Evolutionary conservation across 1,140 invertebrate genomes (phyloP), one percentile per base, ranked within the genome.

Genomic region (Dryas iulia): DNA sequence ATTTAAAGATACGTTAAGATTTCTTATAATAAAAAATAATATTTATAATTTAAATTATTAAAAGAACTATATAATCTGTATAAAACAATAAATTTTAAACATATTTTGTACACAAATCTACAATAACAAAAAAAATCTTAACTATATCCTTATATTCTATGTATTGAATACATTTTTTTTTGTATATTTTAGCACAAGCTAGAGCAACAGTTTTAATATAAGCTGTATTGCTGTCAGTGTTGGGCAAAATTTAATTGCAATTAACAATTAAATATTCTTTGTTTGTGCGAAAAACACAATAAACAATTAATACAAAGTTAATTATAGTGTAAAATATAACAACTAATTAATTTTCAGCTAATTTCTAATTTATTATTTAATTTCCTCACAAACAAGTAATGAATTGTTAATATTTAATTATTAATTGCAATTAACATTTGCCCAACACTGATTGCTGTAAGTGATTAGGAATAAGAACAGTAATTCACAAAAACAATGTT

Each of bases 401-500:
- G n/a, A n/a, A n/a, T n/a, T n/a, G n/a, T n/a, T n/a, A n/a, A n/a
- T n/a, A n/a, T n/a, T n/a, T n/a, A n/a, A n/a, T n/a, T n/a, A n/a
- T n/a, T n/a, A n/a, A n/a, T n/a, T n/a, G n/a, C n/a, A n/a, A n/a
- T n/a, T n/a, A n/a, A n/a, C n/a, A n/a, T n/a, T n/a, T n/a, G n/a
- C n/a, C n/a, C n/a, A n/a, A n/a, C n/a, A n/a, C n/a, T n/a, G n/a
- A n/a, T n/a, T n/a, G n/a, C 61, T 52, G 56, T 64, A 68, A 56
- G 62, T 70, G 66, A 69, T 69, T 73, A 68, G 69, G 18, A n/a
- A n/a, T n/a, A n/a, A n/a, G n/a, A 57, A 66, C 63, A 72, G 66
- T 74, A 71, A 69, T 72, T 74, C 30, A 72, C 69, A 72, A 74
- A 74, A 68, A 65, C 62, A 59, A 47, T 56, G 39, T 60, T 72